Evolutionary conservation across 2,113 vertebrate species (phyloP).

Genomic region (Mixornis gularis): DNA sequence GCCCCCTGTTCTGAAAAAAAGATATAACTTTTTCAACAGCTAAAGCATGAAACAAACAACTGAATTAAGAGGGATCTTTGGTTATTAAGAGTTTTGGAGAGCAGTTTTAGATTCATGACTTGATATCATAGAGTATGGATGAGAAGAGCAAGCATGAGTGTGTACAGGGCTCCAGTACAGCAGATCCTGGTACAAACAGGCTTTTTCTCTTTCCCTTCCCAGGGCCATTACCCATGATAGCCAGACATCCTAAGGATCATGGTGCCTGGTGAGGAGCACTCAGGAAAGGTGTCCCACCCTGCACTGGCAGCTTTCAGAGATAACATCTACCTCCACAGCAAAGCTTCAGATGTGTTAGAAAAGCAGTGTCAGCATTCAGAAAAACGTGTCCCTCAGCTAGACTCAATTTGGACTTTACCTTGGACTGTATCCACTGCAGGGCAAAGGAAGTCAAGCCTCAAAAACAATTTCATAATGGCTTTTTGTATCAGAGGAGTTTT

Average conservation of each 20-base stretch:
- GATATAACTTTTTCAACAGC: neutral
- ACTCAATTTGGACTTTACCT: constrained; percentile 28
- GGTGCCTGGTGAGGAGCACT: neutral
- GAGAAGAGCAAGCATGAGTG: neutral
- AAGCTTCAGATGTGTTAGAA: neutral
- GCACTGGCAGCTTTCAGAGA: neutral
- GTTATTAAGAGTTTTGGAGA: neutral
- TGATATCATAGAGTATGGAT: neutral
- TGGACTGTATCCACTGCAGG: constrained; percentile 15
- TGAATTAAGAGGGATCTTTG: neutral
- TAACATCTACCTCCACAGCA: neutral
- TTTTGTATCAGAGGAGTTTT: constrained; percentile 14
- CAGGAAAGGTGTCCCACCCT: neutral
- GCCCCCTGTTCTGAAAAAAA: neutral
- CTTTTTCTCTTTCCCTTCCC: neutral
- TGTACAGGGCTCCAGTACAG: neutral
- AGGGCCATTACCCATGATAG: neutral
- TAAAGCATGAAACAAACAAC: neutral
- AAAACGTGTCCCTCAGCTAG: neutral
- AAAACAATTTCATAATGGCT: neutral
- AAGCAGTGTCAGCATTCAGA: neutral
- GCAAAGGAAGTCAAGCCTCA: neutral
- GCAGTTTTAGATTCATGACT: neutral
- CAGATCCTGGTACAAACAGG: neutral
- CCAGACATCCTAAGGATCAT: neutral